A percentile compares a stretch with the other conserved stretches of the same genome.
Conservation (phyloP, 2,797 vertebrate genomes). For the Hydrophis major region DNA sequence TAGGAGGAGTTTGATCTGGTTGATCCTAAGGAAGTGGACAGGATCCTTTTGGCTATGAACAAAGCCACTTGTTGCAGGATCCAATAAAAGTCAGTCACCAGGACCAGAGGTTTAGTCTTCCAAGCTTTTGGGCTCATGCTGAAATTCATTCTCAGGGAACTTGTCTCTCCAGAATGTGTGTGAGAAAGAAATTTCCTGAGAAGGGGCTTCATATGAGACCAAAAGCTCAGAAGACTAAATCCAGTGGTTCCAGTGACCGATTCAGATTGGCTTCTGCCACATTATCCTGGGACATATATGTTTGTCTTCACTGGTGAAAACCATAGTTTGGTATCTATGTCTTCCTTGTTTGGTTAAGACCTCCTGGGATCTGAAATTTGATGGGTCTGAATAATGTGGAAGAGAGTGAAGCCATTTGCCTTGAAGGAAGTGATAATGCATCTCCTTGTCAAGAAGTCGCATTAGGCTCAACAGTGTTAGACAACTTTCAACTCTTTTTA, state of each 20-base stretch:
- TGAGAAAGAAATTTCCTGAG: neutral
- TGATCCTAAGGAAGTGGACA: neutral
- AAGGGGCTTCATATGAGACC: neutral
- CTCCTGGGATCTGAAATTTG: neutral
- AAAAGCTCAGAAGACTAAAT: too few species aligned
- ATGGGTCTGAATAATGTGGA: neutral
- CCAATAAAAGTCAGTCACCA: neutral
- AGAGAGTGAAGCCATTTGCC: neutral
- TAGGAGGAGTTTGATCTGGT: neutral
- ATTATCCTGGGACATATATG: neutral
- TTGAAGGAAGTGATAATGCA: neutral
- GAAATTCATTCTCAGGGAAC: neutral
- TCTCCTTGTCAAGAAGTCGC: neutral
- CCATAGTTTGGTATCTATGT: neutral
- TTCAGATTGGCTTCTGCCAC: too few species aligned
- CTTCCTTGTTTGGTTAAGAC: neutral
- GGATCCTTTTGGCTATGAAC: neutral
- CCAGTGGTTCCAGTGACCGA: too few species aligned
- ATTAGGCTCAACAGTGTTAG: neutral
- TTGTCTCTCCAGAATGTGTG: neutral
- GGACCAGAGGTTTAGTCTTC: neutral
- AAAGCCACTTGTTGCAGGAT: neutral
- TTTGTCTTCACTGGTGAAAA: neutral
- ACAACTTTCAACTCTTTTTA: neutral
- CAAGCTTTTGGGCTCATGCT: neutral